Base-by-base conservation (phyloP, 2,113 vertebrate species). In the Meleagris gallopavo region DNA sequence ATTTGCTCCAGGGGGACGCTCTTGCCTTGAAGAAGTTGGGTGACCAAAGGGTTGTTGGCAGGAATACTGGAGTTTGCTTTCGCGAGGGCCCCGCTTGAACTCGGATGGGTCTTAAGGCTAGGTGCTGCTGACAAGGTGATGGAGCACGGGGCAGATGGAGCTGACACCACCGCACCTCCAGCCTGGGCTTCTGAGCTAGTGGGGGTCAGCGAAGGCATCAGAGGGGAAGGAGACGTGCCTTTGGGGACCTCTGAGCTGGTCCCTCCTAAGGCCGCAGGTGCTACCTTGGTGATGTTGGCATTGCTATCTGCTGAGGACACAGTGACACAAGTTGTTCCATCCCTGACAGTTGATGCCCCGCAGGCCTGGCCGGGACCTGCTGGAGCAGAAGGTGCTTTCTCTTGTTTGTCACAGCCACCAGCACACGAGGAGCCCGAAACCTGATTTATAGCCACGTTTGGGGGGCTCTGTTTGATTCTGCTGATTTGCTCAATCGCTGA, bases 1-100 rank as follows among this genome's bases (percentile, higher is more conserved):
- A 99, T 99, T 80, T 99, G 98, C 95, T 99, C 99, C 95, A 99
- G 86, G 3, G 99, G 99, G 70, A 99, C 98, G 14, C 98, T 98
- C 97, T 99, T 99, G 61, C 99, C 99, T 88, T 99, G 99, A 48
- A 99, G 98, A 45, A 99, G 98, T 83, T 99, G 98, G 15, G 98
- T 98, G 89, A 99, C 99, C 86, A 99, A 96, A 27, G 99, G 99
- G 95, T 99, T 99, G 97, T 99, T 99, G 32, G 98, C 99, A 69
- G 99, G 99, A 87, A 99, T 99, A 60, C 96, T 99, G 91, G 98
- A 98, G 96, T 96, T 98, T 7, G 78, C 86, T 81, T 98, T 98
- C 82, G 93, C 70, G 57, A 93, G 52, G 38, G 97, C 82, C 17
- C 93, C 97, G 25, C 91, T 87, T 74, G 87, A 61, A 32, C 69